Percentiles rank a stretch among this genome's conserved stretches.
Conservation (phyloP, 2,797 vertebrate species). For the Hydrophis major region DNA sequence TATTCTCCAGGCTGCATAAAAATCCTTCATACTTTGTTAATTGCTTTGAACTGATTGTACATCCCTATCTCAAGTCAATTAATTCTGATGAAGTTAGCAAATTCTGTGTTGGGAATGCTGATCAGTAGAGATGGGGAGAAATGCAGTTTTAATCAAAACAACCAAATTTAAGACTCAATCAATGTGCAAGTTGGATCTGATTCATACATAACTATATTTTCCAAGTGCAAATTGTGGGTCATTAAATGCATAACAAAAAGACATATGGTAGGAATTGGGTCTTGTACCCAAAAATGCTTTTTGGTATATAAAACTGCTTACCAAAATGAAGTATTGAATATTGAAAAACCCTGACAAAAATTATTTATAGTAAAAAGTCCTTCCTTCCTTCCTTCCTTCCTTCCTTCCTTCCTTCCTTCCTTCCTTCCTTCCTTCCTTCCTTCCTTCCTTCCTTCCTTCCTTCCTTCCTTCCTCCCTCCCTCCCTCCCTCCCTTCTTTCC, state of each 20-base stretch:
- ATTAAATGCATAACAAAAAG: neutral
- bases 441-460: too few species aligned
- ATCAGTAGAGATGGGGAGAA: neutral
- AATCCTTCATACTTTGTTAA: slow-evolving; percentile 1
- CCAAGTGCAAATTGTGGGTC: neutral
- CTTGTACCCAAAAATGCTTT: neutral
- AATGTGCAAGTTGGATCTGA: neutral
- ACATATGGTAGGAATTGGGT: neutral
- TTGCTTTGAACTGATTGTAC: slow-evolving; percentile 1
- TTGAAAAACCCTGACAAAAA: neutral
- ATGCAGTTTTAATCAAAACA: neutral
- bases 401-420: too few species aligned
- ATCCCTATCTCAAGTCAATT: neutral
- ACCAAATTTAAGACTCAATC: neutral
- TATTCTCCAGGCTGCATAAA: slow-evolving; percentile 1
- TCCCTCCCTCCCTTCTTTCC: too few species aligned
- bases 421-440: too few species aligned
- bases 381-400: too few species aligned
- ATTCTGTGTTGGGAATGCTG: neutral
- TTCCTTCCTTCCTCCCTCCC: too few species aligned
- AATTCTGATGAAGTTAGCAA: neutral
- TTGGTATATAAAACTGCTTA: neutral
- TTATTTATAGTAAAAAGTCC: neutral
- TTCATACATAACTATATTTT: neutral
- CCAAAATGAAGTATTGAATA: neutral